These are phyloP conservation scores for Athrips mouffetella DNA, from an alignment of 2,888 invertebrate genomes.

Conservation along the genomic window DNA sequence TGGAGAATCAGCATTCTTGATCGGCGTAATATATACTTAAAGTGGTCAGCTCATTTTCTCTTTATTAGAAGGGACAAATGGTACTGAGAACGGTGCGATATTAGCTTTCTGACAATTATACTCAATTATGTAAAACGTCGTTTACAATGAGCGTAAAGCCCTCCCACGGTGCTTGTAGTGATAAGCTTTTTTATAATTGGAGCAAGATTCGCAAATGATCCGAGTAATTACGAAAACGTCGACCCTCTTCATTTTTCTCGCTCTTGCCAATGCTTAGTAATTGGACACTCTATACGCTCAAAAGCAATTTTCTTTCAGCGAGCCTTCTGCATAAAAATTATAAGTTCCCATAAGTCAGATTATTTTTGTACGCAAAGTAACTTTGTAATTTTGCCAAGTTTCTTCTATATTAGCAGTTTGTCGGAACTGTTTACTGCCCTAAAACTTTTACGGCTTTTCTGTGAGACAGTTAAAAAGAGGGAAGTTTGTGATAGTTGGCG, in stretches of 20 bases:
- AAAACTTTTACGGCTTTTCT: slow-evolving; percentile 41
- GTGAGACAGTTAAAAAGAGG: slow-evolving; percentile 44
- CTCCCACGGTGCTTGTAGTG: slow-evolving; percentile 55
- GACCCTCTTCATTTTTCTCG: slow-evolving; percentile 72
- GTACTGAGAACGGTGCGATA: slow-evolving; percentile 9
- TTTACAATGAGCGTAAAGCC: slow-evolving; percentile 40
- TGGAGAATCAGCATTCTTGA: too few species aligned
- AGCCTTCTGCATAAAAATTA: slow-evolving; percentile 30
- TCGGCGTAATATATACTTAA: too few species aligned
- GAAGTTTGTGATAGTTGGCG: slow-evolving; percentile 53
- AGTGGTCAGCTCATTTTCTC: too few species aligned
- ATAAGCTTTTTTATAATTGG: slow-evolving; percentile 70
- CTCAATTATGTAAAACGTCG: slow-evolving; percentile 45
- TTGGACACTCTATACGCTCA: slow-evolving; percentile 46
- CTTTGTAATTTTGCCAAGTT: not conserved
- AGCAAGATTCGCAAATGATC: slow-evolving; percentile 72
- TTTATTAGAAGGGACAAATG: too few species aligned
- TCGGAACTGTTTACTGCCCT: slow-evolving; percentile 35
- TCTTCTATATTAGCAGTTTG: slow-evolving; percentile 3
- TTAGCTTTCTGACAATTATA: slow-evolving; percentile 37
- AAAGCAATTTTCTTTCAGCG: slow-evolving; percentile 32
- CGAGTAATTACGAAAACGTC: slow-evolving; percentile 74
- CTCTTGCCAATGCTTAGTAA: slow-evolving; percentile 46
- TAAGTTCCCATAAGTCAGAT: too few species aligned
- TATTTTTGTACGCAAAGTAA: too few species aligned